Conservation (phyloP, 2,797 vertebrate genomes). For the Tiaroga cobitis region DNA sequence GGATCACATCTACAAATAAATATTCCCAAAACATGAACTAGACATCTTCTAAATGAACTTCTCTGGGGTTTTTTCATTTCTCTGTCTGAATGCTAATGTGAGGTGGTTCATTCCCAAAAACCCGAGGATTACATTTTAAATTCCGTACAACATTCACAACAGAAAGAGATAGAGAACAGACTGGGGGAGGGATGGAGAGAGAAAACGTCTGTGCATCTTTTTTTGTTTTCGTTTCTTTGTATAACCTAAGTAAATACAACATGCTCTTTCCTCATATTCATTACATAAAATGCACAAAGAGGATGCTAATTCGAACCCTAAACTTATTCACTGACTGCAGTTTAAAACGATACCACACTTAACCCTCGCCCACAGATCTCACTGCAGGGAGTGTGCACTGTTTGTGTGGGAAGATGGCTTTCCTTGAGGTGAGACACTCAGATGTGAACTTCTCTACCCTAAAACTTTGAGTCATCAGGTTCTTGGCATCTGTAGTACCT, state of each 20-base stretch:
- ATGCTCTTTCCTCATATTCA: constrained; percentile 22
- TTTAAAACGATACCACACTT: constrained; percentile 48
- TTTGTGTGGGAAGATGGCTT: constrained; percentile 48
- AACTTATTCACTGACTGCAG: constrained; percentile 38
- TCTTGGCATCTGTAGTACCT: constrained; percentile 48
- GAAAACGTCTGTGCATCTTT: neutral
- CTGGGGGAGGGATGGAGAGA: neutral
- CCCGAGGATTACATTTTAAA: neutral
- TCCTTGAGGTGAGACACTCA: constrained; percentile 42
- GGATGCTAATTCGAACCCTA: constrained; percentile 43
- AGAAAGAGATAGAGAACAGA: constrained; percentile 8
- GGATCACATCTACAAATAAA: constrained; percentile 1
- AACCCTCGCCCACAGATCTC: constrained; percentile 49
- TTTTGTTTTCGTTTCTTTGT: neutral
- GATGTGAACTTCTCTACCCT: constrained; percentile 48
- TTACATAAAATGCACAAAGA: constrained; percentile 38
- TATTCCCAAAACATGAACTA: neutral
- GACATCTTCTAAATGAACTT: neutral
- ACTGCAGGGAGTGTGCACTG: constrained; percentile 43
- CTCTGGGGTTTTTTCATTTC: neutral
- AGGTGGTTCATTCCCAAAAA: neutral
- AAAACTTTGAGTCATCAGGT: constrained; percentile 57
- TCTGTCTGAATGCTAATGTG: neutral
- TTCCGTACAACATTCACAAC: neutral
- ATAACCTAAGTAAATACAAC: constrained; percentile 5